Conservation (phyloP, 2,113 vertebrate genomes). For the Tylochromis polylepis region DNA sequence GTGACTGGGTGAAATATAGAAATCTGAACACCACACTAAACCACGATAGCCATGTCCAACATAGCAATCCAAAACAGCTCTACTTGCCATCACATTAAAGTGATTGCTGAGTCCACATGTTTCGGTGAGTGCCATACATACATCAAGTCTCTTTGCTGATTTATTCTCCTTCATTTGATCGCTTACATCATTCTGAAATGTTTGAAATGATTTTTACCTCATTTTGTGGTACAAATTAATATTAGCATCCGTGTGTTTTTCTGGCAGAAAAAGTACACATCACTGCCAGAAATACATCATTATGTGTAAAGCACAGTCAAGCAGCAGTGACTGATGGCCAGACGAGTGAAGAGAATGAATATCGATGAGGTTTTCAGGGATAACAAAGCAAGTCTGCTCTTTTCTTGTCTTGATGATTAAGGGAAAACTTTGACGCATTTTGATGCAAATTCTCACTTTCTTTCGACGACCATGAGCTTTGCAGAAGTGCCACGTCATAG, state of each 20-base stretch:
- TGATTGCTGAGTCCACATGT: neutral
- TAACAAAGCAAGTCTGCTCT: neutral
- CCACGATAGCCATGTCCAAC: neutral
- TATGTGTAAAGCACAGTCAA: neutral
- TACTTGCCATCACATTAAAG: neutral
- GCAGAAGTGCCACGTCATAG: neutral
- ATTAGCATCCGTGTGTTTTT: neutral
- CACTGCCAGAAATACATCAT: neutral
- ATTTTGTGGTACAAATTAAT: neutral
- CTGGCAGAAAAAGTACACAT: neutral
- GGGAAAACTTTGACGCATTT: neutral
- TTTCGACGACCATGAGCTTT: conserved; percentile 1
- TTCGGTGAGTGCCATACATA: neutral
- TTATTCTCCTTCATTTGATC: neutral
- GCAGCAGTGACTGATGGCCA: conserved; percentile 7
- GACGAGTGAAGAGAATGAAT: neutral
- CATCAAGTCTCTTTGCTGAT: neutral
- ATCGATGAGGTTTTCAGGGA: neutral
- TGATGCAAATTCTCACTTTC: neutral
- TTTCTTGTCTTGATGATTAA: neutral
- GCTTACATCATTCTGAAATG: neutral
- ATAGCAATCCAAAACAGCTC: neutral
- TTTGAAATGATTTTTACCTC: neutral
- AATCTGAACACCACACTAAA: neutral
- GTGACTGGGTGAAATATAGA: neutral